Evolutionary conservation across 2,113 vertebrate species (phyloP).

Genomic region (Callipepla californica): DNA sequence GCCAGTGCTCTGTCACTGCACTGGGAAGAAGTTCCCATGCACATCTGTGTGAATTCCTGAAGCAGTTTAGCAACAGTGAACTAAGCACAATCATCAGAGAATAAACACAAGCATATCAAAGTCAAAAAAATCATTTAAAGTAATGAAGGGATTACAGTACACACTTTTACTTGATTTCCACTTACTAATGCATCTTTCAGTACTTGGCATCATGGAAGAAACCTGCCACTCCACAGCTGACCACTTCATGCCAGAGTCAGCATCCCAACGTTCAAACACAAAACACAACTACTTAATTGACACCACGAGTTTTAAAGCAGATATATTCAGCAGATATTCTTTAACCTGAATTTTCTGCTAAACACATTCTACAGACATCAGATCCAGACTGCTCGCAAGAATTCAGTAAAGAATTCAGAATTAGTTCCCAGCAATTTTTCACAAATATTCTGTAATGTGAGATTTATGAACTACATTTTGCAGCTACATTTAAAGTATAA

Average conservation of each 20-base stretch:
- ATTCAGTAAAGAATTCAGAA: neutral
- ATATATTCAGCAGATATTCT: neutral
- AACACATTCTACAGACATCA: neutral
- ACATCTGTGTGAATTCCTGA: neutral
- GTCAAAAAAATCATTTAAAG: neutral
- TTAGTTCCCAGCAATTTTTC: neutral
- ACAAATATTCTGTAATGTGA: neutral
- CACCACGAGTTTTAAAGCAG: neutral
- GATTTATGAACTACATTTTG: neutral
- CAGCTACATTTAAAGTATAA: neutral
- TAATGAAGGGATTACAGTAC: neutral
- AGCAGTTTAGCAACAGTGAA: neutral
- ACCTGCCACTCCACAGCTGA: neutral
- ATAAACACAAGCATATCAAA: neutral
- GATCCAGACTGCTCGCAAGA: neutral
- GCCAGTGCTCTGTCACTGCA: too few relatives aligned
- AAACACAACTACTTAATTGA: neutral
- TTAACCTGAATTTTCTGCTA: neutral
- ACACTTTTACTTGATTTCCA: neutral
- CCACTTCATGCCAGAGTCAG: neutral
- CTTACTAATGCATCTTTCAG: neutral
- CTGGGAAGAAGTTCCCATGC: too few relatives aligned
- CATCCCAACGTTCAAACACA: fast-evolving
- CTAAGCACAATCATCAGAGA: neutral
- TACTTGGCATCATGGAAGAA: neutral